Conservation (phyloP, 2,113 vertebrate genomes). For the Microtus oregoni region DNA sequence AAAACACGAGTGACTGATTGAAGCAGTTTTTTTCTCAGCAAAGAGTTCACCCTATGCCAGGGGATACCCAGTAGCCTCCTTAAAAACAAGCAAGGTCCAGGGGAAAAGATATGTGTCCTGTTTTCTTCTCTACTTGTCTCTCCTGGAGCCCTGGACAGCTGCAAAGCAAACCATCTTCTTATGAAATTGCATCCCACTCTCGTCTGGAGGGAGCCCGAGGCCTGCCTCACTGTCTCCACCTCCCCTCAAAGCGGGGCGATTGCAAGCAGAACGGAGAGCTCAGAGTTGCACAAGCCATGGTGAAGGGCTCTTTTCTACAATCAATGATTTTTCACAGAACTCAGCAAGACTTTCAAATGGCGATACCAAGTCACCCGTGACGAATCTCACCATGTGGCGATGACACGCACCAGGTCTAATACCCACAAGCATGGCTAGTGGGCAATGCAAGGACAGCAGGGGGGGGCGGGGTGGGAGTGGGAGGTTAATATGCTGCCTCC, state of each 20-base stretch:
- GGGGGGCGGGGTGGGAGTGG: too few species aligned
- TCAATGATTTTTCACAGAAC: conserved; percentile 5
- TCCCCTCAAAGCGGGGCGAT: neutral
- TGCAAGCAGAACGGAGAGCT: neutral
- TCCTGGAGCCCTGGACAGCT: neutral
- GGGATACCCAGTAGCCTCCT: neutral
- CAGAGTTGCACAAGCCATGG: neutral
- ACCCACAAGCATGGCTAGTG: neutral
- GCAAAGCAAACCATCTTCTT: neutral
- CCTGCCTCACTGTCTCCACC: neutral
- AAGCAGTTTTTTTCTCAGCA: neutral
- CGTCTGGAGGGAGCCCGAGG: neutral
- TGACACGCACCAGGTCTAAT: neutral
- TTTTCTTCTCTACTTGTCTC: neutral
- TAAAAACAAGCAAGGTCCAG: neutral
- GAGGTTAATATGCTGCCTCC: neutral
- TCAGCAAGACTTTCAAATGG: conserved; percentile 7
- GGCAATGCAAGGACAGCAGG: neutral
- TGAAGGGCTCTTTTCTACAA: neutral
- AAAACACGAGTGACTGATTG: neutral
- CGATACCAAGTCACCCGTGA: neutral
- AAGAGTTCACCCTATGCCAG: neutral
- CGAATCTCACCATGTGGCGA: neutral
- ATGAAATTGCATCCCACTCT: neutral
- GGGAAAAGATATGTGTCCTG: neutral